Evolutionary conservation across 2,888 invertebrate species (phyloP), one percentile per base, ranked within the genome.

Genomic region (Taphrorychus bicolor): DNA sequence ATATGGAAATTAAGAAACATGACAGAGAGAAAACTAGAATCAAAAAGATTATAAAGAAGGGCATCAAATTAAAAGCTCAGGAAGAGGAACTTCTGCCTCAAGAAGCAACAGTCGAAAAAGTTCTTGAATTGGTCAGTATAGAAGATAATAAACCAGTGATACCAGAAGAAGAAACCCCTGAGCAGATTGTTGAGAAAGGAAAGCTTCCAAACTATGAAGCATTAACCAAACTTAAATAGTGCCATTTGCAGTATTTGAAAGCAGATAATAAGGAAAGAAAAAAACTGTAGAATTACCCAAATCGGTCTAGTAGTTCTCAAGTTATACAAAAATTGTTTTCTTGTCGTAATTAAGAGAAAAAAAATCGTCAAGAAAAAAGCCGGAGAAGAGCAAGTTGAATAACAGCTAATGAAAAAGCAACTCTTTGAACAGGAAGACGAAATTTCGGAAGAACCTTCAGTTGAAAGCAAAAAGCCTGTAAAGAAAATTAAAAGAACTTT

Each of bases 1-100:
- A 73, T 19, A 74, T 73, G 74, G 80, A 78, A 78, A 60, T 63
- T 72, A 70, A 72, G 19, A 74, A 75, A 71, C 73, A 75, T 2
- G 69, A 79, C 53, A 72, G 74, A 72, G 64, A 72, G 16, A 75
- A 76, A 61, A 70, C 75, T 22, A 68, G 67, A 70, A 73, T 72
- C 64, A 73, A 72, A 72, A 64, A 71, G 58, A 56, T 66, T 21
- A 66, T 66, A 40, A 63, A 66, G 17, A 73, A 76, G 74, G 52
- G 21, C 11, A 14, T 32, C 5, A 59, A 51, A 51, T 17, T 21
- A 9, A 23, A 32, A 45, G 4, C 52, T 32, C 32, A 52, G 9
- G 14, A 23, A 14, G 52, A 60, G 19, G 60, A 52, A 51, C 23
- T 60, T 14, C 9, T 32, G 14, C 54, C 32, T 40, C 52, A 60